A percentile compares a stretch with the other conserved stretches of the same genome.
Conservation (phyloP, 2,113 vertebrate genomes). For the Cavia aperea region DNA sequence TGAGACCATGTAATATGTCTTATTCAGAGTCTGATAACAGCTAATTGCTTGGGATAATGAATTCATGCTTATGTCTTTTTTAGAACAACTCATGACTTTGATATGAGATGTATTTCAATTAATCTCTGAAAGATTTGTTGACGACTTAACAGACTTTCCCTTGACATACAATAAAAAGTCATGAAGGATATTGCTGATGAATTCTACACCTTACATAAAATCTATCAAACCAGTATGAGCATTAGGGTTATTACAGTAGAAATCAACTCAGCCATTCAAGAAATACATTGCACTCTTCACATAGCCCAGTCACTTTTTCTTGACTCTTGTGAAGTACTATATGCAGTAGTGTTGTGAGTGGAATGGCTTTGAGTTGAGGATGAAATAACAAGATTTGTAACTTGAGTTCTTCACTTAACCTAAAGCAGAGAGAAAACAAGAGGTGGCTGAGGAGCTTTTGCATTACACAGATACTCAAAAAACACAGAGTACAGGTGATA, state of each 20-base stretch:
- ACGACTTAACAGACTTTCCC: neutral
- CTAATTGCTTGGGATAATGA: conserved; percentile 43
- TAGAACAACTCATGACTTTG: conserved; percentile 19
- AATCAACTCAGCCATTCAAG: neutral
- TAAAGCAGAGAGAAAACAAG: neutral
- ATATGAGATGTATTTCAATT: conserved; percentile 12
- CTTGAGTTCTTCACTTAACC: neutral
- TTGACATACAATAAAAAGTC: neutral
- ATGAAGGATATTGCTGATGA: neutral
- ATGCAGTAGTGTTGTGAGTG: neutral
- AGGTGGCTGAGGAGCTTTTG: neutral
- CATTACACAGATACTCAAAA: neutral
- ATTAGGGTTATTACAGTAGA: neutral
- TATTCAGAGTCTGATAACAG: conserved; percentile 38
- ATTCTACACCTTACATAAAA: neutral
- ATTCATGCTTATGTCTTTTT: conserved; percentile 37
- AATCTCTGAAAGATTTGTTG: neutral
- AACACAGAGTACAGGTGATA: neutral
- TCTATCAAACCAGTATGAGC: neutral
- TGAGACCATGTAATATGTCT: conserved; percentile 29
- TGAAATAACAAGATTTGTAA: neutral
- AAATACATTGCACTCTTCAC: neutral
- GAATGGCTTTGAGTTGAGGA: neutral
- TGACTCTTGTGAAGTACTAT: neutral
- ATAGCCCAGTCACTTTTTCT: neutral